Evolutionary conservation across 2,113 vertebrate species (phyloP).

Genomic region (Apeltes quadracus): DNA sequence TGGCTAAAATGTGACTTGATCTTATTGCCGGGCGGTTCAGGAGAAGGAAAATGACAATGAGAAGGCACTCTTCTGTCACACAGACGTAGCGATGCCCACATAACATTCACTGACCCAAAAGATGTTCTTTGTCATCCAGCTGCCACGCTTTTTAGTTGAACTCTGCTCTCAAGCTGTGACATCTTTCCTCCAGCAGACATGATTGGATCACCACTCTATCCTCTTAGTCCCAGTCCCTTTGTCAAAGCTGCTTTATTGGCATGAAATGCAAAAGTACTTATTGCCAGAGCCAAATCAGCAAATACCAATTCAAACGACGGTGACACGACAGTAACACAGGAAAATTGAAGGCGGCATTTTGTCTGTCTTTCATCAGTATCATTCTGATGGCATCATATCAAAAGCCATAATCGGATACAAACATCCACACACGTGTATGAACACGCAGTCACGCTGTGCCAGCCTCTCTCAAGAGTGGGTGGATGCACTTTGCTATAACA

Average conservation of each 20-base stretch:
- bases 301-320: constrained; percentile 14
- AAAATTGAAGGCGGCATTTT: background rate
- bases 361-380: background rate
- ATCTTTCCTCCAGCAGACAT: constrained; percentile 45
- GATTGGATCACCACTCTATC: constrained; percentile 69
- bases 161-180: constrained; percentile 46
- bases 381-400: background rate
- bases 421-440: background rate
- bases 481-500: constrained; percentile 17
- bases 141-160: constrained; percentile 46
- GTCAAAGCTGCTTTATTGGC: constrained; percentile 64
- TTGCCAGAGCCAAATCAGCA: constrained; percentile 32
- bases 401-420: background rate
- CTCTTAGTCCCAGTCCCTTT: constrained; percentile 52
- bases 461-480: constrained; percentile 15
- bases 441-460: background rate
- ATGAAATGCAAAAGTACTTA: constrained; percentile 48
- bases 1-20: constrained; percentile 12
- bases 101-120: constrained; percentile 26
- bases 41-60: background rate
- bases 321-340: background rate
- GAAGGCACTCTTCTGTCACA: constrained; percentile 18
- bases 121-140: constrained; percentile 38
- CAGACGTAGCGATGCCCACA: constrained; percentile 1
- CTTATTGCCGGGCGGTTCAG: background rate